phyloP scores from a whole-genome alignment of 2,113 vertebrate species.

The Cyrtonyx montezumae region DNA sequence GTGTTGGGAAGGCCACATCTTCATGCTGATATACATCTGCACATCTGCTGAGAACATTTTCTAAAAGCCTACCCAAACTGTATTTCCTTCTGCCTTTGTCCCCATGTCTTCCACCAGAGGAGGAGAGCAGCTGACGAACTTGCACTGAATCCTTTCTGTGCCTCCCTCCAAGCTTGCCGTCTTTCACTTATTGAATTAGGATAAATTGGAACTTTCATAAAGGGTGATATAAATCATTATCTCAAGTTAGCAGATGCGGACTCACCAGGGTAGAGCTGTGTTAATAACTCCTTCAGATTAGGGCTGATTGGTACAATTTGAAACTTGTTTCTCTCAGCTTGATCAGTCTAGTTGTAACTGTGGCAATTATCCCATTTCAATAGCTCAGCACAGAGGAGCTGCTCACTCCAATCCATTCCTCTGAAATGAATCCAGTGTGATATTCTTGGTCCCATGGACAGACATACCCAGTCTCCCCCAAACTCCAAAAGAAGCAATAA shows the following conservation, averaged over 20 bases:
- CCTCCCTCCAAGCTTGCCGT: conserved; percentile 54
- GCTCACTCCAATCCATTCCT: conserved; percentile 73
- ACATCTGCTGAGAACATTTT: background rate
- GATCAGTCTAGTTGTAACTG: conserved; percentile 82
- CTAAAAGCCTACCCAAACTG: background rate
- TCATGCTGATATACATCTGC: background rate
- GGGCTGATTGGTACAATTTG: conserved; percentile 86
- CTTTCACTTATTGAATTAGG: conserved; percentile 84
- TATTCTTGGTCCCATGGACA: conserved; percentile 42
- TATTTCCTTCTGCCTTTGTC: background rate
- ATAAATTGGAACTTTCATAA: conserved; percentile 85
- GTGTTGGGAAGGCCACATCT: background rate
- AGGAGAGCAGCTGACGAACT: background rate
- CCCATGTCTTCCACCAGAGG: background rate
- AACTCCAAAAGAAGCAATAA: background rate
- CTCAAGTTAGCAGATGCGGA: conserved; percentile 83
- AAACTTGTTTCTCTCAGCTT: conserved; percentile 88
- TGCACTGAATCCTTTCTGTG: background rate
- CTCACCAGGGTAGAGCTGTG: conserved; percentile 82
- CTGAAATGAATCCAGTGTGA: conserved; percentile 73
- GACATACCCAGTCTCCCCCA: background rate
- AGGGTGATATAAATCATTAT: conserved; percentile 86
- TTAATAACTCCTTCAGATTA: conserved; percentile 86
- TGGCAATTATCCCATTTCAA: conserved; percentile 85
- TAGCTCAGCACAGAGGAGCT: conserved; percentile 74